phyloP scores from a whole-genome alignment of 1,140 invertebrate species.

The Globodera ellingtonae region DNA sequence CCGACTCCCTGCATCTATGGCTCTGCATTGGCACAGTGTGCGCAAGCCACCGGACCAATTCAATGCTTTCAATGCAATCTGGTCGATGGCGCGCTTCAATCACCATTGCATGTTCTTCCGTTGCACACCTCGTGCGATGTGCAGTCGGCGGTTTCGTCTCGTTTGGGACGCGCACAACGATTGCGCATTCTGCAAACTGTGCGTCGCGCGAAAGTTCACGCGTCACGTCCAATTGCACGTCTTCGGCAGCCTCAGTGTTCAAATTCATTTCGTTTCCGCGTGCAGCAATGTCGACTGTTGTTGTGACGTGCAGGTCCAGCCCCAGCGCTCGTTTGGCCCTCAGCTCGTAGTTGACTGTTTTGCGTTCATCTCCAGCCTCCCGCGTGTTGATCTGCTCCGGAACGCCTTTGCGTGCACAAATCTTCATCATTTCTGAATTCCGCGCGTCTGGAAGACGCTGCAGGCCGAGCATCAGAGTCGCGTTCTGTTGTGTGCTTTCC shows the following conservation, averaged over 20 bases:
- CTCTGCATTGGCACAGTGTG: constrained; percentile 19
- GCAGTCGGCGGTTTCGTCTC: constrained; percentile 26
- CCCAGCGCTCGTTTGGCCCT: constrained; percentile 18
- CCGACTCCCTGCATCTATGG: constrained; percentile 37
- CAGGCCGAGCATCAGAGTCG: constrained; percentile 14
- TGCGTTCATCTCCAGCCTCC: constrained; percentile 31
- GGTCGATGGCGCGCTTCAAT: constrained; percentile 35
- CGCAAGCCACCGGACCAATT: constrained; percentile 22
- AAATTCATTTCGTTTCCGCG: constrained; percentile 43
- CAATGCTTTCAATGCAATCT: constrained; percentile 27
- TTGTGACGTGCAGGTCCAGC: constrained; percentile 5
- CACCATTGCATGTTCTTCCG: constrained; percentile 23
- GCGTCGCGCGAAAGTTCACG: constrained; percentile 39
- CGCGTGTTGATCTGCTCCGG: constrained; percentile 18
- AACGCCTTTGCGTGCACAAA: constrained; percentile 25
- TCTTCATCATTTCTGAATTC: constrained; percentile 3
- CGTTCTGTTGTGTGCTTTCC: constrained; percentile 43
- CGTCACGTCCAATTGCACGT: constrained; percentile 32
- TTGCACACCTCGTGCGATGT: constrained; percentile 40
- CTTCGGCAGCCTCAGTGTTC: constrained; percentile 55
- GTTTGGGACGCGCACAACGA: constrained; percentile 34
- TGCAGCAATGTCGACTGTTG: constrained; percentile 34
- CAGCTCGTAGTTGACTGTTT: constrained; percentile 43
- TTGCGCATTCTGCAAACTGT: constrained; percentile 35
- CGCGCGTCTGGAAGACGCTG: neutral